phyloP scores from a whole-genome alignment of 2,113 vertebrate genomes.

The Salvelinus sp. region DNA sequence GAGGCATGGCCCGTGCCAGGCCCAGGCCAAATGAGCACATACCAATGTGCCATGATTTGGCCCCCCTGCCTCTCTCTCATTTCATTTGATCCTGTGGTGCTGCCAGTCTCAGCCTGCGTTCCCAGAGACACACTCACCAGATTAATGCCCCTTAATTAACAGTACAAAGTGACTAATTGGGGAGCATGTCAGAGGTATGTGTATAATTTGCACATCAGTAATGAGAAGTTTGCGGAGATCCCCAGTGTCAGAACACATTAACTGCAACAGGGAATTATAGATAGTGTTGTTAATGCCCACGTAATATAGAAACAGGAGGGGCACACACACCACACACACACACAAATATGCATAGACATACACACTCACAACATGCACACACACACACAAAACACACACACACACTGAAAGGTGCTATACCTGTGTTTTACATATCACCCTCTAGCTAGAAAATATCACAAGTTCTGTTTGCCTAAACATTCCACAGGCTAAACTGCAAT shows the following conservation, averaged over 20 bases:
- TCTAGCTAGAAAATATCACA: background rate
- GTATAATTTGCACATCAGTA: conserved; percentile 55
- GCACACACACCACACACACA: conserved; percentile 12
- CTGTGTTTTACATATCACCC: background rate
- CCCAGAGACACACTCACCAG: conserved; percentile 32
- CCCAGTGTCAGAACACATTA: conserved; percentile 50
- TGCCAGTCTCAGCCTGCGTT: conserved; percentile 43
- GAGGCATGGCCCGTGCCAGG: conserved; percentile 33
- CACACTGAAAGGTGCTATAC: background rate
- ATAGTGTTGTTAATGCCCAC: conserved; percentile 37
- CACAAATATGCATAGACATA: background rate
- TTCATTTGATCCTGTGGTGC: conserved; percentile 41
- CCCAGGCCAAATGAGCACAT: conserved; percentile 23
- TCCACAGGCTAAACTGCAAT: too few species aligned
- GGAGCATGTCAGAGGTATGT: conserved; percentile 51
- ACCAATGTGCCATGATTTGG: conserved; percentile 1
- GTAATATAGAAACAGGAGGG: conserved; percentile 34
- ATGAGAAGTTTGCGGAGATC: conserved; percentile 52
- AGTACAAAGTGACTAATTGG: conserved; percentile 57
- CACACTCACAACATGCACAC: background rate
- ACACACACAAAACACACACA: background rate
- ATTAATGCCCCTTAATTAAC: conserved; percentile 66
- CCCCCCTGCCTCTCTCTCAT: conserved; percentile 38
- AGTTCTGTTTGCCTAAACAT: too few species aligned
- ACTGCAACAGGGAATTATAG: conserved; percentile 42